Evolutionary conservation across 1,140 invertebrate genomes (phyloP), one percentile per base, ranked within the genome.

Genomic region (Trichonephila inaurata): DNA sequence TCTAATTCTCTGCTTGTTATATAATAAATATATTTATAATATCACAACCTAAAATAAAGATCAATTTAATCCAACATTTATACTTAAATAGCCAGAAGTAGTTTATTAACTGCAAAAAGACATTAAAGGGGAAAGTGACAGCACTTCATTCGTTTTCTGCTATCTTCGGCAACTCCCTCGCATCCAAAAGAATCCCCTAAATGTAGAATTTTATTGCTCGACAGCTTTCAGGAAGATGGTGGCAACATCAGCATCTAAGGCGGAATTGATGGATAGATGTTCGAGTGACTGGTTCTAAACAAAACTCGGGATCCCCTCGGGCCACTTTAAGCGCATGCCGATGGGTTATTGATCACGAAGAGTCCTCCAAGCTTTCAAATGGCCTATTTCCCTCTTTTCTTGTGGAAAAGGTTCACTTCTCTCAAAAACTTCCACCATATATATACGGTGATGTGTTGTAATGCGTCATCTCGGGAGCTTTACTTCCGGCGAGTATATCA

Each of bases 311-410:
- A 44, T 92, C 90, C 90, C 90, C 81, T 85, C 58, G 90, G 90
- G 90, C 81, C 90, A 92, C 90, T 92, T 92, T 92, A 92, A 28
- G 58, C 33, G 28, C 18, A 44, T 81, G 82, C 90, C 60, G 64
- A 83, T 92, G 90, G 90, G 82, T 81, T 69, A 92, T 92, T 92
- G 90, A 92, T 92, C 90, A 92, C 21, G 24, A 51, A 16, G 64
- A 16, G 72, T 40, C 72, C 72, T 77, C 64, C 58, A 44, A 33
- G 40, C 72, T 82, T 40, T 82, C 89, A 90, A 58, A 91, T 85
- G n/a, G 86, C 44, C 89, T 28, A 82, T 69, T 91, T 91, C 72
- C 69, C 60, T 19, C 58, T 14, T 85, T 5, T 28, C n/a, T 16
- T 24, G 19, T 21, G 24, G n/a, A 51, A 85, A 33, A 61, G 58